These are phyloP conservation scores for Eledone cirrhosa DNA, from an alignment of 2,888 invertebrate species.

Conservation along the genomic window DNA sequence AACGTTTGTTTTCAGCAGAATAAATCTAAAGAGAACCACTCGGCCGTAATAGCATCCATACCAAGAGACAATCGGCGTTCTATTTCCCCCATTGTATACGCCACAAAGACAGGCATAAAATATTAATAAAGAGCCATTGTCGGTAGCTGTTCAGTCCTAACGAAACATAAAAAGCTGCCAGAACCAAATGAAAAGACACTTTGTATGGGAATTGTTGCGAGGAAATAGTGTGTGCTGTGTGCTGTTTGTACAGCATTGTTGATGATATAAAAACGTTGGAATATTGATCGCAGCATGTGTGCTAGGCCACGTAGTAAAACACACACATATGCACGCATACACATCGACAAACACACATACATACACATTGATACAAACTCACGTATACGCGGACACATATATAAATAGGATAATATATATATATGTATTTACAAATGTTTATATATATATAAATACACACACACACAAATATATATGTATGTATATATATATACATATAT, in stretches of 20 bases:
- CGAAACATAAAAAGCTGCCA: slow-evolving; percentile 28
- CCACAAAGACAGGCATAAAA: slow-evolving; percentile 31
- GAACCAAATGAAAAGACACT: slow-evolving; percentile 28
- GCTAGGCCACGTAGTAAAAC: not conserved
- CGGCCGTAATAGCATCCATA: slow-evolving; percentile 31
- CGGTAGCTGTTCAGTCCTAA: slow-evolving; percentile 33
- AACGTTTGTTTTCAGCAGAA: slow-evolving; percentile 33
- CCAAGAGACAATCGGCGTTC: slow-evolving; percentile 31
- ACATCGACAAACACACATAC: not conserved
- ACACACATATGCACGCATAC: not conserved
- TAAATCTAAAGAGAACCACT: slow-evolving; percentile 31
- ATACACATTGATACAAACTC: not conserved
- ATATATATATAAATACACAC: not conserved
- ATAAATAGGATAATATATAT: not conserved
- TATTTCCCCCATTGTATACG: slow-evolving; percentile 26
- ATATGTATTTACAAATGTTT: too few relatives aligned
- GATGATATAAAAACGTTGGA: slow-evolving; percentile 15
- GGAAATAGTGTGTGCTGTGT: slow-evolving; percentile 28
- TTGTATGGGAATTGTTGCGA: slow-evolving; percentile 29
- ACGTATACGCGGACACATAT: not conserved
- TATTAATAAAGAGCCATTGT: slow-evolving; percentile 35
- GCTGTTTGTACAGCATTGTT: slow-evolving; percentile 23
- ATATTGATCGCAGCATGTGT: slow-evolving; percentile 26
- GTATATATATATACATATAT: too few relatives aligned
- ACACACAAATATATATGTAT: not conserved